phyloP scores from a whole-genome alignment of 2,113 vertebrate species.

The Brachirus orientalis region DNA sequence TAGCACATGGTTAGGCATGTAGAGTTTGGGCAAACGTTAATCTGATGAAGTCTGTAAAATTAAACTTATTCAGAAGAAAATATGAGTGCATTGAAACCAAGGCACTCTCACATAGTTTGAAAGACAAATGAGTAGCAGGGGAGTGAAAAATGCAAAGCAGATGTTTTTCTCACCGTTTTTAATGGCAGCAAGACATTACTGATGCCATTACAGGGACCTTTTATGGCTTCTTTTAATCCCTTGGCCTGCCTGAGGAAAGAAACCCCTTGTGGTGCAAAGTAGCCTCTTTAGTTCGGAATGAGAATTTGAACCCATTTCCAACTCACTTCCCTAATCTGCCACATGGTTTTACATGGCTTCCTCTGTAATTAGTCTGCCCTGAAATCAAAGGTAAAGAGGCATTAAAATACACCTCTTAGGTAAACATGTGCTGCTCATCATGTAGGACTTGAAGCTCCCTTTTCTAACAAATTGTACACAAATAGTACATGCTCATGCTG shows the following conservation, averaged over 20 bases:
- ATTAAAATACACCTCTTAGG: constrained; percentile 77
- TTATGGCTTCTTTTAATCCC: constrained; percentile 95
- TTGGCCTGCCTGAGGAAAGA: constrained; percentile 84
- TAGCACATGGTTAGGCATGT: neutral
- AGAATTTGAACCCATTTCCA: constrained; percentile 95
- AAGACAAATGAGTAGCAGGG: constrained; percentile 79
- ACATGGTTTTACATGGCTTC: constrained; percentile 85
- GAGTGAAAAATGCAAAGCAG: constrained; percentile 84
- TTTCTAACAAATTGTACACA: constrained; percentile 24
- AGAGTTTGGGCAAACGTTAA: constrained; percentile 29
- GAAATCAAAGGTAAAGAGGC: constrained; percentile 88
- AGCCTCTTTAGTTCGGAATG: constrained; percentile 91
- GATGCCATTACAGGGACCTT: constrained; percentile 96
- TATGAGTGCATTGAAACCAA: constrained; percentile 66
- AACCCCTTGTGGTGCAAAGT: constrained; percentile 93
- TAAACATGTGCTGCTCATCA: constrained; percentile 84
- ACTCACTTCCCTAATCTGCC: constrained; percentile 93
- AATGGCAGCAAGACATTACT: constrained; percentile 88
- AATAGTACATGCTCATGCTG: constrained; percentile 12
- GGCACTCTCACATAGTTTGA: constrained; percentile 67
- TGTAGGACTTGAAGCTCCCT: constrained; percentile 28
- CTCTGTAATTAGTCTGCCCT: constrained; percentile 79
- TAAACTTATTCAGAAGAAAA: constrained; percentile 52
- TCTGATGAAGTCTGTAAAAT: constrained; percentile 57
- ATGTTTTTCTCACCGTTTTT: constrained; percentile 83